These are phyloP conservation scores for Rhingia campestris DNA, from an alignment of 2,888 invertebrate genomes.

Conservation along the genomic window DNA sequence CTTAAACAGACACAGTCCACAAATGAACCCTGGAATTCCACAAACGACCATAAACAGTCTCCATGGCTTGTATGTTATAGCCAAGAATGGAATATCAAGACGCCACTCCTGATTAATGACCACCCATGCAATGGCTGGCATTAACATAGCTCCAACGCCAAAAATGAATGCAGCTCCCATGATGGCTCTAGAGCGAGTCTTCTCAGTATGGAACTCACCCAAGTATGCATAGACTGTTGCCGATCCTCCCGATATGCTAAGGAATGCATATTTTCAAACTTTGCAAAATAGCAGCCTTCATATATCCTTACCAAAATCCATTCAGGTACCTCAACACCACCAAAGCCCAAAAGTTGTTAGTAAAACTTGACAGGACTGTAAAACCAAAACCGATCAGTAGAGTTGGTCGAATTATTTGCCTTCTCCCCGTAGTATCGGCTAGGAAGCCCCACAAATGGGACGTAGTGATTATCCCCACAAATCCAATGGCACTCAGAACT, in stretches of 20 bases:
- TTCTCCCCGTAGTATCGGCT: constrained; percentile 84
- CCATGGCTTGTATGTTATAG: constrained; percentile 80
- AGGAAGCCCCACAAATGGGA: constrained; percentile 85
- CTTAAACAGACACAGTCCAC: constrained; percentile 77
- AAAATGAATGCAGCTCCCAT: constrained; percentile 80
- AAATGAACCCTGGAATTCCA: constrained; percentile 79
- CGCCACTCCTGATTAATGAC: constrained; percentile 80
- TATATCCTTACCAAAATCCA: constrained; percentile 83
- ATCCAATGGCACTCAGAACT: constrained; percentile 81
- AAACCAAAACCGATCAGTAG: constrained; percentile 82
- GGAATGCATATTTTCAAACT: background rate
- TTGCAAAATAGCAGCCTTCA: background rate
- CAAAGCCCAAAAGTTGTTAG: constrained; percentile 83
- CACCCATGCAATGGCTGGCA: constrained; percentile 80
- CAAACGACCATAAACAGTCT: constrained; percentile 80
- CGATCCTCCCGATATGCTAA: constrained; percentile 82
- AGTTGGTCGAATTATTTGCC: constrained; percentile 83
- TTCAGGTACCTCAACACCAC: constrained; percentile 83
- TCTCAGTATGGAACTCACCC: constrained; percentile 84
- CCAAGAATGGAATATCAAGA: constrained; percentile 77
- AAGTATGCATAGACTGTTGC: constrained; percentile 84
- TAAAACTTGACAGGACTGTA: constrained; percentile 83
- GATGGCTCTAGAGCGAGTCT: constrained; percentile 82
- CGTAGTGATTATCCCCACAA: constrained; percentile 83
- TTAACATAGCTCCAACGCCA: constrained; percentile 79